Evolutionary conservation across 2,888 invertebrate genomes (phyloP), one percentile per base, ranked within the genome.

Genomic region (Caenorhabditis sp.): DNA sequence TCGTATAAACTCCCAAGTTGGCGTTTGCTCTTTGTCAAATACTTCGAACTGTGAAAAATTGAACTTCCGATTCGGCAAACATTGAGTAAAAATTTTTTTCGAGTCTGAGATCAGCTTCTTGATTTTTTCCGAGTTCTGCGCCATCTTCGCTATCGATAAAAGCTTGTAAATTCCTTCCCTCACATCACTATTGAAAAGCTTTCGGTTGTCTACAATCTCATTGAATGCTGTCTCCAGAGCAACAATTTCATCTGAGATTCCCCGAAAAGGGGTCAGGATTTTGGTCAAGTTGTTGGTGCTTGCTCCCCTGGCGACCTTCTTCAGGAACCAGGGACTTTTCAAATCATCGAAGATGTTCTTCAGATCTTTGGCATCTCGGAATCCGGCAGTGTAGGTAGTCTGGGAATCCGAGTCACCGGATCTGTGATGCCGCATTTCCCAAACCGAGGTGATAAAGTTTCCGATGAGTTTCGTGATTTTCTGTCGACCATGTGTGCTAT

Each of bases 271-370:
- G 5, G 14, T 26, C 31, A 58, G 10, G 1, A n/a, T 5, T n/a
- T 58, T 16, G 16, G 6, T 12, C 10, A 59, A 10, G 0, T 35
- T 19, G 2, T 59, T 6, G 6, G 22, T 38, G 22, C 35, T 35
- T 0, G 35, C 19, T 6, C 35, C 35, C 2, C 22, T 6, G 1
- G 31, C 35, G 10, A 59, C 0, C 6, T 59, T 4, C 22, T 59
- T 59, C 3, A 22, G 5, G 12, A 59, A 59, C 59, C 59, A 59
- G 1, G 35, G 19, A 19, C 35, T 35, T 10, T 35, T 38, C 59
- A 59, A 59, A 59, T 59, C 59, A n/a, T n/a, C n/a, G 31, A 47
- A 47, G 16, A 47, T 16, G 6, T 47, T 47, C 5, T n/a, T 47
- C 10, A 47, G 16, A 47, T 47, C 47, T 14, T 47, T 47, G 16